Evolutionary conservation across 2,113 vertebrate genomes (phyloP), one percentile per base, ranked within the genome.

Genomic region (Gasterosteus nipponicus): DNA sequence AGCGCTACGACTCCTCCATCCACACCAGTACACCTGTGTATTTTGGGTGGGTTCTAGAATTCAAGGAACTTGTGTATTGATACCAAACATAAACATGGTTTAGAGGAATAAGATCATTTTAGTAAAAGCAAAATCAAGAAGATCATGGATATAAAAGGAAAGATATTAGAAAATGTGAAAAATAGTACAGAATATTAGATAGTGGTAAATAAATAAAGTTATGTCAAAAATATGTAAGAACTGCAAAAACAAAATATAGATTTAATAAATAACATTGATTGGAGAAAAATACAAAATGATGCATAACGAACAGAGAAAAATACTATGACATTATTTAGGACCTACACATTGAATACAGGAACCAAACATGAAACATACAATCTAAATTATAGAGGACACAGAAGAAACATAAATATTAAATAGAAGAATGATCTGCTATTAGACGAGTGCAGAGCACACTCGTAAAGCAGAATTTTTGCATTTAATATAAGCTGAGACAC

Each of bases 401-500:
- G 3, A 22, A 53, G 8, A 22, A 26, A 53, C 16, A 16, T 47
- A 16, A 7, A 26, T 53, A 26, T 22, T 26, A 3, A 22, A 26
- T 22, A 53, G n/a, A 12, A 26, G 53, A 54, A 54, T 38, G 6
- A 6, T 26, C 22, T 26, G 22, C 22, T 26, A 26, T 26, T 26
- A 26, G 22, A 26, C 22, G 22, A 26, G 22, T 26, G 22, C 22
- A 26, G 22, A 26, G 22, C 22, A 26, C 22, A 26, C 22, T 26
- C 22, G 22, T 26, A 26, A 26, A 26, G 22, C 22, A 26, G 22
- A 26, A 26, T 26, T 26, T 73, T 73, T 56, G 57, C 57, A 4
- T 76, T 60, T 77, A 26, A 77, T 54, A 39, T 16, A 44, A 76
- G 61, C 57, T 41, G 80, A n/a, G 5, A 38, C 35, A 38, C 35